Percentiles rank a stretch among this genome's conserved stretches.
Evolutionary conservation across 2,888 invertebrate species (phyloP).

Genomic region (Pterobdella sp.): DNA sequence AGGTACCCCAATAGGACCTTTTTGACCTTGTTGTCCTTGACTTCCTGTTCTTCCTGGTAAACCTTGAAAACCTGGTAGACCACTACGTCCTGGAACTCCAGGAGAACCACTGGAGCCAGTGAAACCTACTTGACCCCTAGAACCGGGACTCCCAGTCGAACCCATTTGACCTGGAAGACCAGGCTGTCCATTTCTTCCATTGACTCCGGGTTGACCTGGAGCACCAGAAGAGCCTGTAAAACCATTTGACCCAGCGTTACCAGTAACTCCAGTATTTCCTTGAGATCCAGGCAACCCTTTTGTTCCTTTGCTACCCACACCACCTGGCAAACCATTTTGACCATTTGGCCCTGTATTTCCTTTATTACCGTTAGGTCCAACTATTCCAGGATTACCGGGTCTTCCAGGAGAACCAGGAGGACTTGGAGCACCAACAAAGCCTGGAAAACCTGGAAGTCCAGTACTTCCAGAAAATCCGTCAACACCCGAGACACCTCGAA

Average conservation of each 20-base stretch:
- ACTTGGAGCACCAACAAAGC: constrained; percentile 27
- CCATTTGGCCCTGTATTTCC: constrained; percentile 26
- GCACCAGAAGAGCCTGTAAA: constrained; percentile 16
- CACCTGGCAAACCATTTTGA: constrained; percentile 18
- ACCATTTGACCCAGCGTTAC: constrained; percentile 3
- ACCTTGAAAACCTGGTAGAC: constrained; percentile 28
- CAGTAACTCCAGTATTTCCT: constrained; percentile 16
- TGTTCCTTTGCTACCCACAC: not conserved
- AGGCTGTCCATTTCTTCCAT: not conserved
- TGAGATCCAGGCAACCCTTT: not conserved
- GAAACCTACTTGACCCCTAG: not conserved
- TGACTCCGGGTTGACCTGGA: not conserved
- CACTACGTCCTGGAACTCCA: constrained; percentile 23
- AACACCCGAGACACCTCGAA: not conserved
- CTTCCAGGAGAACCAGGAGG: constrained; percentile 8
- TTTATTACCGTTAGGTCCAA: constrained; percentile 27
- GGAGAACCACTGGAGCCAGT: constrained; percentile 17
- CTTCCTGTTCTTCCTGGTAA: constrained; percentile 25
- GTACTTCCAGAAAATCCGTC: constrained; percentile 29
- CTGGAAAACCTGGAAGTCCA: constrained; percentile 29
- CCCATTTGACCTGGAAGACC: constrained; percentile 4
- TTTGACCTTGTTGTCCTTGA: constrained; percentile 10
- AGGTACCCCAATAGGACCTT: not conserved
- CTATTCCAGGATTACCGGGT: not conserved
- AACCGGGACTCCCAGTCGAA: not conserved